Conservation (phyloP, 2,888 invertebrate genomes). For the Charanyca ferruginea region DNA sequence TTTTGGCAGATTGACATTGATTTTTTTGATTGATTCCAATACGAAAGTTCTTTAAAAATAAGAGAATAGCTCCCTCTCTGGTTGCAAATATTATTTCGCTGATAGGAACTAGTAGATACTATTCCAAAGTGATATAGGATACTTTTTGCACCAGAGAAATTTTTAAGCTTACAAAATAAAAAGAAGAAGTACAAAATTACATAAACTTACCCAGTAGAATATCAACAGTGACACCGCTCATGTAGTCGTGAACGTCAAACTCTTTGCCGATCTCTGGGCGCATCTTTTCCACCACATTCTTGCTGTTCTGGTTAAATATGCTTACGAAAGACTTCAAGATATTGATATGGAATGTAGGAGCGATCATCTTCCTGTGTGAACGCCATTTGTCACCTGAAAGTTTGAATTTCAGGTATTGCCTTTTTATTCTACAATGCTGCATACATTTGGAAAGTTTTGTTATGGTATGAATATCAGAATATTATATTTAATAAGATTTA, state of each 20-base stretch:
- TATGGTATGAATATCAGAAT: too few species aligned
- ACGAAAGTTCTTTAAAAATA: too few species aligned
- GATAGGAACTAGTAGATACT: too few species aligned
- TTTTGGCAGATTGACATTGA: too few species aligned
- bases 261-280: conserved; percentile 92
- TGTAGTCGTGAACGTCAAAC: conserved; percentile 95
- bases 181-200: neutral
- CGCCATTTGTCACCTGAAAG: conserved; percentile 94
- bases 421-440: neutral
- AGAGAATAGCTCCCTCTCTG: too few species aligned
- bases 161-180: too few species aligned
- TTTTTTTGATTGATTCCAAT: too few species aligned
- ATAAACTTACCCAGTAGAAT: conserved; percentile 92
- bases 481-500: too few species aligned
- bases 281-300: conserved; percentile 93
- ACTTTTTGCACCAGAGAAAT: too few species aligned
- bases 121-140: too few species aligned
- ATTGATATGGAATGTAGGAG: conserved; percentile 96
- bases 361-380: conserved; percentile 95
- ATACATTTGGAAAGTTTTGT: too few species aligned
- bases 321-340: conserved; percentile 95
- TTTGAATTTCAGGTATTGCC: neutral
- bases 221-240: conserved; percentile 95
- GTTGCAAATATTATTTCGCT: too few species aligned
- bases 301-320: conserved; percentile 94